phyloP scores from a whole-genome alignment of 2,888 invertebrate species.

The Mactromeris polynyma region DNA sequence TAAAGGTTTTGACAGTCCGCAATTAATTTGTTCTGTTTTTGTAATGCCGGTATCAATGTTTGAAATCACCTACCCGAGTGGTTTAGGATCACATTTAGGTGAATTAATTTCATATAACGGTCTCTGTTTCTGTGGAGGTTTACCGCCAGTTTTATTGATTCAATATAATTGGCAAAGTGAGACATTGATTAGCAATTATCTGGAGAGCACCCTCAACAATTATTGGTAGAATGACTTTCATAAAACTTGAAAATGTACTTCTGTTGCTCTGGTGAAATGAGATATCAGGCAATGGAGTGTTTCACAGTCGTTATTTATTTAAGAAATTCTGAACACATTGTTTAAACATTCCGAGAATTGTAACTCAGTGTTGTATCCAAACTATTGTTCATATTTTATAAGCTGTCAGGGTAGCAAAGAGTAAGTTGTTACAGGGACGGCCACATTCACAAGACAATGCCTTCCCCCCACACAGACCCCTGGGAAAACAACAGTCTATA shows the following conservation, averaged over 20 bases:
- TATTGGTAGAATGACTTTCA: not conserved
- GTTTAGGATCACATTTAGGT: not conserved
- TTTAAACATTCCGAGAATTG: too few species aligned
- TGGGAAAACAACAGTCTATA: too few species aligned
- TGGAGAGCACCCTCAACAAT: not conserved
- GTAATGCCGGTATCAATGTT: not conserved
- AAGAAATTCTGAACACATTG: too few species aligned
- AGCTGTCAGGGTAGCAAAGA: too few species aligned
- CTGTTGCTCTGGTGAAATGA: not conserved
- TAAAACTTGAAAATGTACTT: not conserved
- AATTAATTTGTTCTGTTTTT: not conserved
- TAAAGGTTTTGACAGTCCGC: not conserved
- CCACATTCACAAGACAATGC: too few species aligned
- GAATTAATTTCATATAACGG: not conserved
- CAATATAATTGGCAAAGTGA: slow-evolving; percentile 23
- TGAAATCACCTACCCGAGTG: not conserved
- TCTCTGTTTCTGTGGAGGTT: not conserved
- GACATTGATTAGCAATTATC: slow-evolving; percentile 34
- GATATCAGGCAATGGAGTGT: too few species aligned
- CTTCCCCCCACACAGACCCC: too few species aligned
- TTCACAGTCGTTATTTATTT: too few species aligned
- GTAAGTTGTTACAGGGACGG: too few species aligned
- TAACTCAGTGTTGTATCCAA: too few species aligned
- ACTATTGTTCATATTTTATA: too few species aligned
- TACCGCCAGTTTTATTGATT: slow-evolving; percentile 28